Evolutionary conservation across 2,113 vertebrate species (phyloP), one percentile per base, ranked within the genome.

Genomic region (Prolemur simus): DNA sequence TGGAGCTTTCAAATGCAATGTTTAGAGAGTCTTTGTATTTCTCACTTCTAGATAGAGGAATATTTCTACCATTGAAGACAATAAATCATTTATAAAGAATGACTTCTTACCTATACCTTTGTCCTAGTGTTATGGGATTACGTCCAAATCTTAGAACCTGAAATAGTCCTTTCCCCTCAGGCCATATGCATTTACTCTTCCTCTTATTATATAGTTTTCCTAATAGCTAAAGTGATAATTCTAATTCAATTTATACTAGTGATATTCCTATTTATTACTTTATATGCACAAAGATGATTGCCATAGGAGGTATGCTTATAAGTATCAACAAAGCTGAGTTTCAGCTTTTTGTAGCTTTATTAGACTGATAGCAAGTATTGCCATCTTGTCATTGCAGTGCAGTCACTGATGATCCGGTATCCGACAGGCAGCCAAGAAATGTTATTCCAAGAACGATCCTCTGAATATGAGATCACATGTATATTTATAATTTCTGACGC

Each of bases 401-500:
- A 15, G n/a, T 39, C 37, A 17, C 58, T 32, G 12, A 45, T 87
- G 23, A 18, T 42, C 49, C 52, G 32, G 23, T 56, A 47, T 47
- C 18, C 54, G 52, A 17, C 0, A 58, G n/a, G 25, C 15, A 68
- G 42, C 15, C 56, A 95, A 49, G 77, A 93, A 77, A 66, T 71
- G 27, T 73, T 87, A 77, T 96, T 93, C 27, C 17, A 89, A 91
- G 23, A 34, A 29, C 58, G 68, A 89, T 8, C 5, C 32, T 87
- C 37, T 89, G 18, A 84, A 47, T 71, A 73, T 81, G 42, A 74
- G 52, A 64, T 84, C 58, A 76, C 39, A 58, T 63, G 37, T 82
- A 3, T 64, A 91, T 82, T 94, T 85, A 81, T 27, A 84, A 63
- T 63, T 87, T 92, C 63, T 80, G 80, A 95, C 29, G 84, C 42